These are phyloP conservation scores for Abrostola tripartita DNA, from an alignment of 2,888 invertebrate genomes.

Conservation along the genomic window DNA sequence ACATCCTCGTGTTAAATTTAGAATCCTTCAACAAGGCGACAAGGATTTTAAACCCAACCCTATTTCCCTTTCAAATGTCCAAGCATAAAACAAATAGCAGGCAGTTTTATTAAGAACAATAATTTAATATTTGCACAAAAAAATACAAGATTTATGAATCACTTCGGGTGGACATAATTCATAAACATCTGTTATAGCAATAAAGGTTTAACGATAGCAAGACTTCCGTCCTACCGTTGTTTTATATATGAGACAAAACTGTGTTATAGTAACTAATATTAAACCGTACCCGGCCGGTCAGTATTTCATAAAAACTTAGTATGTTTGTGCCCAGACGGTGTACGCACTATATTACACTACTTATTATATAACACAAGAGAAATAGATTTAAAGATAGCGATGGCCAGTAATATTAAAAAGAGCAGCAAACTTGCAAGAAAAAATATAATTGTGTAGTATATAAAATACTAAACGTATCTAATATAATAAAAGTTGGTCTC, in stretches of 20 bases:
- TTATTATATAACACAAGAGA: not conserved
- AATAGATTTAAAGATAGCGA: too few relatives aligned
- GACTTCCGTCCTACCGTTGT: slow-evolving; percentile 59
- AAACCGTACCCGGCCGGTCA: slow-evolving; percentile 27
- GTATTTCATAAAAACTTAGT: slow-evolving; percentile 26
- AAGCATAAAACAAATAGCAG: slow-evolving; percentile 36
- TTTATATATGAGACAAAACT: slow-evolving; percentile 50
- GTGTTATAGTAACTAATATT: slow-evolving; percentile 39
- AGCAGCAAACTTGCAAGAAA: too few relatives aligned
- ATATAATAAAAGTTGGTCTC: not conserved
- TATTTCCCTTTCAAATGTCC: slow-evolving; percentile 34
- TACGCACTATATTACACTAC: not conserved
- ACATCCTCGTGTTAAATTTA: not conserved
- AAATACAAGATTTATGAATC: slow-evolving; percentile 69
- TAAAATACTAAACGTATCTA: too few relatives aligned
- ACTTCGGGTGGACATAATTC: slow-evolving; percentile 72
- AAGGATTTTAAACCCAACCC: slow-evolving; percentile 2
- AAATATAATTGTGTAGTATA: too few relatives aligned
- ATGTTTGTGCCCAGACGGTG: not conserved
- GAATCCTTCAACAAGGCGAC: not conserved
- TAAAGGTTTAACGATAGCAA: slow-evolving; percentile 77
- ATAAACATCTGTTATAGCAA: slow-evolving; percentile 76
- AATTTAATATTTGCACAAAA: slow-evolving; percentile 62
- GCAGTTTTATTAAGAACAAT: slow-evolving; percentile 56
- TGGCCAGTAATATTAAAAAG: too few relatives aligned